Conservation (phyloP, 2,113 vertebrate species). For the Rhinopomastus cyanomelas region DNA sequence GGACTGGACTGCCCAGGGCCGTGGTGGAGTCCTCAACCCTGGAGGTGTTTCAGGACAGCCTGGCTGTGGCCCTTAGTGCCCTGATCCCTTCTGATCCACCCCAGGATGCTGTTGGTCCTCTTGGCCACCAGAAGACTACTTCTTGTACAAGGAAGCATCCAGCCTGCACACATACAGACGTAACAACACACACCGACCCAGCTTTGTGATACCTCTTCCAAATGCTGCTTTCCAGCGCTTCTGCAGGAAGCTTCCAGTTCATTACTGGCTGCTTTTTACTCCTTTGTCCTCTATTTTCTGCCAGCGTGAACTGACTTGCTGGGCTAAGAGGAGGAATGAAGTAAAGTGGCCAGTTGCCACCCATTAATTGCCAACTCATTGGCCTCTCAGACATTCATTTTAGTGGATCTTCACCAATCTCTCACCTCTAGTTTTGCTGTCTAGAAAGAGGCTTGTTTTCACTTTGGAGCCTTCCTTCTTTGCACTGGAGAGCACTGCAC, state of each 20-base stretch:
- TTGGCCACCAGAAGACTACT: background rate
- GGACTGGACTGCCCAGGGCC: too few relatives aligned
- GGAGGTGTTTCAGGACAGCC: too few relatives aligned
- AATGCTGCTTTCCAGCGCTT: background rate
- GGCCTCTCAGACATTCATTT: background rate
- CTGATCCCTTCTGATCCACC: too few relatives aligned
- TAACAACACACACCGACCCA: background rate
- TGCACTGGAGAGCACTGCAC: background rate
- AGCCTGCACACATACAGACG: background rate
- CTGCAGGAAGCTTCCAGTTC: background rate
- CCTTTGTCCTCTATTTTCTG: background rate
- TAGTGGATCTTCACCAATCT: background rate
- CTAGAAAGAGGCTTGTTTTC: background rate
- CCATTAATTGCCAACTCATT: background rate
- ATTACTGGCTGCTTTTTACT: background rate
- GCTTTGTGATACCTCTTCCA: background rate
- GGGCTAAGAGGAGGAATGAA: background rate
- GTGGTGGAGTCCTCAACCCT: too few relatives aligned
- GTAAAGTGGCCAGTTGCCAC: background rate
- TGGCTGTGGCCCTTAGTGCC: too few relatives aligned
- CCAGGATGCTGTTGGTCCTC: too few relatives aligned
- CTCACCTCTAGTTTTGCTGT: background rate
- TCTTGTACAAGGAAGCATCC: background rate
- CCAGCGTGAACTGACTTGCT: background rate
- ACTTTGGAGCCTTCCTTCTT: background rate